Percentiles rank a stretch among this genome's conserved stretches.
phyloP scores from a whole-genome alignment of 2,888 invertebrate genomes.

The Listrodromus nycthemerus region DNA sequence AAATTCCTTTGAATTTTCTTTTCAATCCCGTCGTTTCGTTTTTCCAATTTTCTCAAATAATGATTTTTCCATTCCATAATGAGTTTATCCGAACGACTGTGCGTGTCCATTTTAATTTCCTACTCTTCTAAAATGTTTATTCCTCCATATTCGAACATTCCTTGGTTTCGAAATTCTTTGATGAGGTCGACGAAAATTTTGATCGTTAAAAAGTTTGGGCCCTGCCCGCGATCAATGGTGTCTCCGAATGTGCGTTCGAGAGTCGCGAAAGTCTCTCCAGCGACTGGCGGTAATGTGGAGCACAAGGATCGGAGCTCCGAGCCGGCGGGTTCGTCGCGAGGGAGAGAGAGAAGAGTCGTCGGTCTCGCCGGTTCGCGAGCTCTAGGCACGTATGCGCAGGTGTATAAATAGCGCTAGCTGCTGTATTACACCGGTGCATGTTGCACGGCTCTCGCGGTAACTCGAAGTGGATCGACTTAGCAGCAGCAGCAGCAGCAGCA shows the following conservation, averaged over 20 bases:
- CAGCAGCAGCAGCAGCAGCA: slow-evolving; percentile 30
- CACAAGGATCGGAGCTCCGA: slow-evolving; percentile 21
- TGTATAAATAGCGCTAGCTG: slow-evolving; percentile 67
- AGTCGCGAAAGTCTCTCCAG: not conserved
- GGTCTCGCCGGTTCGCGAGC: slow-evolving; percentile 53
- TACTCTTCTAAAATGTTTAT: not conserved
- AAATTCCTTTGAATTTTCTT: too few species aligned
- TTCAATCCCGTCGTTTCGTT: too few species aligned
- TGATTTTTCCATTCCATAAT: not conserved
- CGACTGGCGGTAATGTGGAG: slow-evolving; percentile 19
- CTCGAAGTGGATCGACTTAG: slow-evolving; percentile 57
- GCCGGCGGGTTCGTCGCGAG: slow-evolving; percentile 23
- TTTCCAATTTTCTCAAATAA: too few species aligned
- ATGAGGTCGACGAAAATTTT: not conserved
- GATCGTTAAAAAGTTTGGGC: too few species aligned
- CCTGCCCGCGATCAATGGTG: not conserved
- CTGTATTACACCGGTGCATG: slow-evolving; percentile 24
- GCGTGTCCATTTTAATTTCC: too few species aligned
- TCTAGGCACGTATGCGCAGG: slow-evolving; percentile 61
- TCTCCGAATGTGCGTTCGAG: not conserved
- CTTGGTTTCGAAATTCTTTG: too few species aligned
- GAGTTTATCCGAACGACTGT: too few species aligned
- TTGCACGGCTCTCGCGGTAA: slow-evolving; percentile 30
- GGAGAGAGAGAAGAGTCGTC: slow-evolving; percentile 36
- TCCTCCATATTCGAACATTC: not conserved